A percentile compares a stretch with the other conserved stretches of the same genome.
These are phyloP conservation scores for Gephyroberyx darwinii DNA, from an alignment of 2,797 vertebrate genomes.

Conservation along the genomic window DNA sequence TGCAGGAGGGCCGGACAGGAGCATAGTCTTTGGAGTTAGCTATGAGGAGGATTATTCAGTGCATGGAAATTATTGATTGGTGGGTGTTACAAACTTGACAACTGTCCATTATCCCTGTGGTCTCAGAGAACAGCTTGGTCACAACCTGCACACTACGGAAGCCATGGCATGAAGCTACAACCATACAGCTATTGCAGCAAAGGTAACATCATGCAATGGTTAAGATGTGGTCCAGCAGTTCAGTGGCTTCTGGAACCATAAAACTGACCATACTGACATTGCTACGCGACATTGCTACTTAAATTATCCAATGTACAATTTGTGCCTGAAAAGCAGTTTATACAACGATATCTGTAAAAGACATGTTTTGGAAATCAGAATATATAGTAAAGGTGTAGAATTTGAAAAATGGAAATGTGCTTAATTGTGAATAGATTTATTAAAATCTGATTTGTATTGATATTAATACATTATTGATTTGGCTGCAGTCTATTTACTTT, in stretches of 20 bases:
- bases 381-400: neutral
- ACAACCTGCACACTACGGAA: neutral
- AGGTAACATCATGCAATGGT: neutral
- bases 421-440: slow-evolving; percentile 56
- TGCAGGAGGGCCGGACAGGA: neutral
- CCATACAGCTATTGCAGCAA: slow-evolving; percentile 3
- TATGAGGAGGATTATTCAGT: neutral
- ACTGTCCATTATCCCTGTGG: too few relatives aligned
- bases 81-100: neutral
- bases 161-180: neutral
- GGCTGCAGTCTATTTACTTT: slow-evolving; percentile 75
- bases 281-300: too few relatives aligned
- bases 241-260: neutral
- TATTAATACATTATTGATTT: slow-evolving; percentile 76
- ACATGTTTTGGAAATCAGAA: slow-evolving; percentile 3
- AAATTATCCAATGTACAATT: neutral
- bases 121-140: slow-evolving; percentile 12
- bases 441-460: slow-evolving; percentile 75
- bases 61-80: slow-evolving; percentile 27
- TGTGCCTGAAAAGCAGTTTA: neutral
- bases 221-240: neutral
- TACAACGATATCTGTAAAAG: too few relatives aligned
- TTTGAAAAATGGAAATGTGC: slow-evolving; percentile 1
- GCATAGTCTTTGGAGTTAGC: slow-evolving; percentile 5
- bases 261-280: neutral